phyloP scores from a whole-genome alignment of 2,113 vertebrate species.

The Crocuta crocuta region DNA sequence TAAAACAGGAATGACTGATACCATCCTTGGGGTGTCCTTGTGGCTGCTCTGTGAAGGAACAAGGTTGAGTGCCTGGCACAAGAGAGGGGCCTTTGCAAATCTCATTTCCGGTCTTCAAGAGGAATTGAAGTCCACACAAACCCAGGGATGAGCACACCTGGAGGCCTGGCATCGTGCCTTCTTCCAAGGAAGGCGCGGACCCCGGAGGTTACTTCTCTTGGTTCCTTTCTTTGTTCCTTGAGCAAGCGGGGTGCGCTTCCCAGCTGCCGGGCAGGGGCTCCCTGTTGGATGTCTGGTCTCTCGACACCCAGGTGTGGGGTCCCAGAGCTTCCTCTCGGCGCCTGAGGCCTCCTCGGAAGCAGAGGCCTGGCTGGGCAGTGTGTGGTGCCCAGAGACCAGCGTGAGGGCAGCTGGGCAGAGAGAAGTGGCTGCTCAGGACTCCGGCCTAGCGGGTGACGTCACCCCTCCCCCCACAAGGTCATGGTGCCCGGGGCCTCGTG shows the following conservation, averaged over 20 bases:
- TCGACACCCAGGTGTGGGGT: background rate
- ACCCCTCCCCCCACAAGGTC: background rate
- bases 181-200: background rate
- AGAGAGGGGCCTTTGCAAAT: background rate
- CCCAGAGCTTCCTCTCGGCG: background rate
- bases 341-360: background rate
- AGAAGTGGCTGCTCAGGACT: background rate
- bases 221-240: background rate
- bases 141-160: background rate
- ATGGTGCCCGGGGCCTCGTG: rapidly evolving
- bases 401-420: too few relatives aligned
- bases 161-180: background rate
- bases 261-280: rapidly evolving
- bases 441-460: background rate
- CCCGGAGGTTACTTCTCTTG: background rate
- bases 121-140: background rate
- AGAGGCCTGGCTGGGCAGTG: background rate
- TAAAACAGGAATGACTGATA: background rate
- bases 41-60: background rate
- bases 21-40: background rate
- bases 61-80: background rate
- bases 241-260: background rate
- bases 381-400: background rate
- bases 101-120: background rate
- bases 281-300: background rate